Evolutionary conservation across 1,140 invertebrate species (phyloP).

Genomic region (Grapholita molesta): DNA sequence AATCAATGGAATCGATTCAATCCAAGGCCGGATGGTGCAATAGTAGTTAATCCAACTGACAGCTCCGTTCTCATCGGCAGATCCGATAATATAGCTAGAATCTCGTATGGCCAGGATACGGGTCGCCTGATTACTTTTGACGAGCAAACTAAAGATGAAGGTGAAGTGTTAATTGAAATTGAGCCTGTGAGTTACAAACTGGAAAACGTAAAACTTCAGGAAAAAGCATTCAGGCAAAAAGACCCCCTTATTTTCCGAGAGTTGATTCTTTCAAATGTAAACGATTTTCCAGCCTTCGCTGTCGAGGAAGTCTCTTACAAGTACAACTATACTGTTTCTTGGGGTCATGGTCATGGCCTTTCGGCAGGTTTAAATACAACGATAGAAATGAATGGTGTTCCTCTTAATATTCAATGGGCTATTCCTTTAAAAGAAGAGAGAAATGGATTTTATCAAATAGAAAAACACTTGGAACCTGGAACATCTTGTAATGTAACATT

Average conservation of each 20-base stretch:
- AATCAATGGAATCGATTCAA: constrained; percentile 83
- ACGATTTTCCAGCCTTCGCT: constrained; percentile 76
- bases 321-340: constrained; percentile 84
- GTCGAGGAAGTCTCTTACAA: constrained; percentile 85
- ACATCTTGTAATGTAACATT: constrained; percentile 89
- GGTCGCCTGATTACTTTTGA: constrained; percentile 84
- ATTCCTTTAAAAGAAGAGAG: constrained; percentile 79
- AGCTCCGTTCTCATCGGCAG: constrained; percentile 67
- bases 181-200: constrained; percentile 88
- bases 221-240: constrained; percentile 74
- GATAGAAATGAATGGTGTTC: constrained; percentile 80
- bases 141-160: constrained; percentile 80
- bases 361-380: constrained; percentile 85
- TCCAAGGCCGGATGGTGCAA: constrained; percentile 81
- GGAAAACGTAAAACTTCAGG: constrained; percentile 81
- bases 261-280: constrained; percentile 81
- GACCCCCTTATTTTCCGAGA: constrained; percentile 79
- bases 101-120: constrained; percentile 80
- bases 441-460: constrained; percentile 80
- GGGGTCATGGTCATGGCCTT: constrained; percentile 88
- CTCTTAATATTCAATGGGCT: constrained; percentile 84
- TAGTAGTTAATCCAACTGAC: constrained; percentile 76
- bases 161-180: constrained; percentile 87
- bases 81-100: constrained; percentile 83
- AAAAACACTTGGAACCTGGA: constrained; percentile 82